Evolutionary conservation across 2,113 vertebrate genomes (phyloP).

Genomic region (Myiozetetes cayanensis): DNA sequence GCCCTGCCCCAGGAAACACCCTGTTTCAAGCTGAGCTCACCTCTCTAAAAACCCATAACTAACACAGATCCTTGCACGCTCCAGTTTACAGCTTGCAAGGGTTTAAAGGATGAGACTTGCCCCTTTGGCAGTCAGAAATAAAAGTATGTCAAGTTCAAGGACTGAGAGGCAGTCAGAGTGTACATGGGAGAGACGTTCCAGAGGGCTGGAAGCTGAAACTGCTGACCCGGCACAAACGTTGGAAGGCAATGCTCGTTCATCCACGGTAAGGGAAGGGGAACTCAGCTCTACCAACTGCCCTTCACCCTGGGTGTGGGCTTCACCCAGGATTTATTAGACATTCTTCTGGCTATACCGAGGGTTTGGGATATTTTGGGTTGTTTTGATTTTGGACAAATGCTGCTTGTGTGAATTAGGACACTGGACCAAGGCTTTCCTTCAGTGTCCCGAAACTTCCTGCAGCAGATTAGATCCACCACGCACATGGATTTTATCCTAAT

Average conservation of each 20-base stretch:
- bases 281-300: fast-evolving
- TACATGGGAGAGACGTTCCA: fast-evolving
- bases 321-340: background rate
- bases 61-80: background rate
- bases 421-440: background rate
- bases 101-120: background rate
- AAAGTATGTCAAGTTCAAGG: background rate
- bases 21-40: background rate
- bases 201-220: background rate
- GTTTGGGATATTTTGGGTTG: background rate
- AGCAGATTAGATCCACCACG: background rate
- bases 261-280: background rate
- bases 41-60: background rate
- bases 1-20: background rate
- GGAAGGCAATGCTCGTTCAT: background rate
- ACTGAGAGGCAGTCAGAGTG: background rate
- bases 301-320: background rate
- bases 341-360: background rate
- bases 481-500: background rate
- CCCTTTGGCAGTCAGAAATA: background rate
- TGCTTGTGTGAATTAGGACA: background rate
- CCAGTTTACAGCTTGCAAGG: background rate
- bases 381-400: background rate
- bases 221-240: background rate
- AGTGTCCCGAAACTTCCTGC: background rate